These are phyloP conservation scores for Minunthozetes semirufus DNA, from an alignment of 2,888 invertebrate genomes.

Conservation along the genomic window DNA sequence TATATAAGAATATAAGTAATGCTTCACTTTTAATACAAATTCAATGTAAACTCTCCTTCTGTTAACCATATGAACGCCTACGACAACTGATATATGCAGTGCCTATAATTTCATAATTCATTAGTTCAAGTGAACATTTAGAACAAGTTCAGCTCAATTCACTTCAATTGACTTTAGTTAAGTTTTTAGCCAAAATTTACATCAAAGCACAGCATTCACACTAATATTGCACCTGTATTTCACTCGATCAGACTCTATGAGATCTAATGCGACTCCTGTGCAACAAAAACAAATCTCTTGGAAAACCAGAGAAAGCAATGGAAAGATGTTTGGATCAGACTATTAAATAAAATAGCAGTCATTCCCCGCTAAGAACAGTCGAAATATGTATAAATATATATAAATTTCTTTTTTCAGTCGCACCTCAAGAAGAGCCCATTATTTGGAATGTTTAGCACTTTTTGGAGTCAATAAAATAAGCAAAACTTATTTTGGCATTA, in stretches of 20 bases:
- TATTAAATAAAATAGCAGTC: background rate
- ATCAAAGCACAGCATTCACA: background rate
- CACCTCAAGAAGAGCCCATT: background rate
- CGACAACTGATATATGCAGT: background rate
- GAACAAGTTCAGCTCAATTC: no score
- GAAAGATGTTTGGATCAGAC: background rate
- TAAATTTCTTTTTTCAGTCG: conserved; percentile 10
- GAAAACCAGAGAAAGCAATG: no score
- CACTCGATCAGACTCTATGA: background rate
- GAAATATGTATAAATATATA: background rate
- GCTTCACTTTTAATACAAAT: background rate
- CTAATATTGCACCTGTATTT: background rate
- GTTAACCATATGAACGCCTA: conserved; percentile 15
- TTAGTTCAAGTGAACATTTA: background rate
- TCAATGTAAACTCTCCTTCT: conserved; percentile 3
- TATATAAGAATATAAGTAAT: conserved; percentile 14
- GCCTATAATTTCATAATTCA: background rate
- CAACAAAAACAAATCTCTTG: no score
- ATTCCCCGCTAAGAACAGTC: background rate
- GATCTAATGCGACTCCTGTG: no score
- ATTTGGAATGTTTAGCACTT: background rate
- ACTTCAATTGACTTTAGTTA: no score
- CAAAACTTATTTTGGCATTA: conserved; percentile 16
- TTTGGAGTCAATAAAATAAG: conserved; percentile 21
- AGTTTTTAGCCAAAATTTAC: background rate